Percentiles rank a stretch among this genome's conserved stretches.
Evolutionary conservation across 2,888 invertebrate species (phyloP).

Genomic region (Meliscaeva auricollis): DNA sequence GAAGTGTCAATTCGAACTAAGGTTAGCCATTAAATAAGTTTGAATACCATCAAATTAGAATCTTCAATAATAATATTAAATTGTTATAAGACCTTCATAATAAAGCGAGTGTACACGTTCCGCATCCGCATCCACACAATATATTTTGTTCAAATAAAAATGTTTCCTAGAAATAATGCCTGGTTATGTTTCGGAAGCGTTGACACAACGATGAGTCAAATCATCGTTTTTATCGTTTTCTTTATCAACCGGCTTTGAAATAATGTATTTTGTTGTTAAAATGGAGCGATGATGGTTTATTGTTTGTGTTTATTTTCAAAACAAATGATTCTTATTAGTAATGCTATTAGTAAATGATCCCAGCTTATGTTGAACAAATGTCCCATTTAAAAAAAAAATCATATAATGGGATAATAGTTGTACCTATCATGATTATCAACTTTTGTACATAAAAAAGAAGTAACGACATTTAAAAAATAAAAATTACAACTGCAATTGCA

Average conservation of each 20-base stretch:
- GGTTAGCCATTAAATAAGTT: too few relatives aligned
- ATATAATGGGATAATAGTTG: too few relatives aligned
- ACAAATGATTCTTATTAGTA: not conserved
- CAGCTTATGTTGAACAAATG: not conserved
- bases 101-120: too few relatives aligned
- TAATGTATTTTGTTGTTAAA: not conserved
- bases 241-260: not conserved
- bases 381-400: constrained; percentile 11
- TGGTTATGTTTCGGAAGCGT: not conserved
- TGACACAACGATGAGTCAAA: not conserved
- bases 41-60: too few relatives aligned
- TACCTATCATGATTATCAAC: too few relatives aligned
- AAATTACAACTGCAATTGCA: not conserved
- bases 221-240: not conserved
- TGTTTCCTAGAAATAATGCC: not conserved
- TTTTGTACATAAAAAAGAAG: too few relatives aligned
- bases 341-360: constrained; percentile 5
- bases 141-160: not conserved
- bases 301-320: not conserved
- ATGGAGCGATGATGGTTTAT: not conserved
- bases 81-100: too few relatives aligned
- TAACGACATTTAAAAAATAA: too few relatives aligned
- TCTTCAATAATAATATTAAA: too few relatives aligned
- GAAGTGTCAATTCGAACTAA: too few relatives aligned
- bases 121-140: too few relatives aligned